Evolutionary conservation across 2,113 vertebrate species (phyloP).

Genomic region (Hemichromis elongatus): DNA sequence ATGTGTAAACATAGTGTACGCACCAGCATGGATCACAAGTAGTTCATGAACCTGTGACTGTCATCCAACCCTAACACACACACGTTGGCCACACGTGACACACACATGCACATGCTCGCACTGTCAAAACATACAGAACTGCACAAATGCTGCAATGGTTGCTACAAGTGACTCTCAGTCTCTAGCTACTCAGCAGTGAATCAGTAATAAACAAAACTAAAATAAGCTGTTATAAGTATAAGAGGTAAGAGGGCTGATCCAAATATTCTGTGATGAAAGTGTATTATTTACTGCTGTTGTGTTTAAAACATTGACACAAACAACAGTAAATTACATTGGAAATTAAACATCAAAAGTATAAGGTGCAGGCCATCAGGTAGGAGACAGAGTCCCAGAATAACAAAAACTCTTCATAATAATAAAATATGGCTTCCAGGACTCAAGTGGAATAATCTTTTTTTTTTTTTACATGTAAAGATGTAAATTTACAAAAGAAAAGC

Average conservation of each 20-base stretch:
- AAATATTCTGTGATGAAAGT: neutral
- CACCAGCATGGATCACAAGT: conserved; percentile 56
- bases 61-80: conserved; percentile 45
- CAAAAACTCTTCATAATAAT: neutral
- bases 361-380: neutral
- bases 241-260: neutral
- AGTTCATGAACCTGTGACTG: conserved; percentile 52
- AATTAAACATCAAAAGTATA: neutral
- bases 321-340: neutral
- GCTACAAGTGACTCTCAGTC: neutral
- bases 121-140: conserved; percentile 58
- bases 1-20: conserved; percentile 51
- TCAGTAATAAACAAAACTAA: neutral
- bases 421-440: too few relatives aligned
- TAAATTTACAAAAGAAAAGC: too few relatives aligned
- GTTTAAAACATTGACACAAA: neutral
- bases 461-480: too few relatives aligned
- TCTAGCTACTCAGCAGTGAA: neutral
- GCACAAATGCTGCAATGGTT: conserved; percentile 35
- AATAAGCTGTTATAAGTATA: neutral
- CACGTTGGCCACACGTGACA: conserved; percentile 29
- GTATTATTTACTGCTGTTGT: neutral
- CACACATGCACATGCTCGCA: conserved; percentile 12
- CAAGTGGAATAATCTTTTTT: too few relatives aligned
- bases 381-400: neutral